A percentile compares a stretch with the other conserved stretches of the same genome.
phyloP scores from a whole-genome alignment of 2,797 vertebrate genomes.

The Gephyroberyx darwinii region DNA sequence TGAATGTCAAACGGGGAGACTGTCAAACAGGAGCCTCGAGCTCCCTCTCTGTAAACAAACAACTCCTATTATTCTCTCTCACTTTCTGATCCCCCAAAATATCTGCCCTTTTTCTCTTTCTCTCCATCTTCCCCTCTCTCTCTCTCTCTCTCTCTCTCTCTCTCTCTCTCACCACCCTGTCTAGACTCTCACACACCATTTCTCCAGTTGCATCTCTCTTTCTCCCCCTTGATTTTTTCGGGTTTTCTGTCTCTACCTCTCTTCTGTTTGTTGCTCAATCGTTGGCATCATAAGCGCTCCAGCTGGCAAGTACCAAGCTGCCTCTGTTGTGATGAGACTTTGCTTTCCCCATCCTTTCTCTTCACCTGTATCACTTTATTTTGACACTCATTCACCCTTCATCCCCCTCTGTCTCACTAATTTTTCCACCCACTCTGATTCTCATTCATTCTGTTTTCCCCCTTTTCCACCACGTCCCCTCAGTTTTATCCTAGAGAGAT shows the following conservation, averaged over 20 bases:
- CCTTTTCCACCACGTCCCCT: constrained; percentile 24
- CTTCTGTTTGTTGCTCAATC: constrained; percentile 10
- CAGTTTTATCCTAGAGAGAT: constrained; percentile 28
- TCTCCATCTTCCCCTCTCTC: neutral
- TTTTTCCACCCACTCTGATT: neutral
- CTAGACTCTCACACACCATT: constrained; percentile 26
- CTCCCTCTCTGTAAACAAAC: constrained; percentile 58
- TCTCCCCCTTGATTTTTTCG: constrained; percentile 20
- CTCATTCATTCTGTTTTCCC: constrained; percentile 1
- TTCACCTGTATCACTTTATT: constrained; percentile 1
- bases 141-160: constrained; percentile 27
- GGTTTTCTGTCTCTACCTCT: constrained; percentile 28
- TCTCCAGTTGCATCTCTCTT: constrained; percentile 27
- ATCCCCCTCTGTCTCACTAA: neutral
- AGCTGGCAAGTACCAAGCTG: constrained; percentile 8
- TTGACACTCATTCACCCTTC: constrained; percentile 25
- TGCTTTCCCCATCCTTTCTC: constrained; percentile 8
- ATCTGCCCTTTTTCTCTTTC: constrained; percentile 41
- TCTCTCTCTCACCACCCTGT: neutral
- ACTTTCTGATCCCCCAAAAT: constrained; percentile 48
- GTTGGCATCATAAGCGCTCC: constrained; percentile 36
- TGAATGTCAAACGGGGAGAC: constrained; percentile 45
- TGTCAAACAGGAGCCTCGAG: constrained; percentile 46
- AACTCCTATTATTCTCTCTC: constrained; percentile 46
- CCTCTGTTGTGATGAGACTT: neutral